Conservation (phyloP, 2,113 vertebrate genomes). For the Sciurus niger region DNA sequence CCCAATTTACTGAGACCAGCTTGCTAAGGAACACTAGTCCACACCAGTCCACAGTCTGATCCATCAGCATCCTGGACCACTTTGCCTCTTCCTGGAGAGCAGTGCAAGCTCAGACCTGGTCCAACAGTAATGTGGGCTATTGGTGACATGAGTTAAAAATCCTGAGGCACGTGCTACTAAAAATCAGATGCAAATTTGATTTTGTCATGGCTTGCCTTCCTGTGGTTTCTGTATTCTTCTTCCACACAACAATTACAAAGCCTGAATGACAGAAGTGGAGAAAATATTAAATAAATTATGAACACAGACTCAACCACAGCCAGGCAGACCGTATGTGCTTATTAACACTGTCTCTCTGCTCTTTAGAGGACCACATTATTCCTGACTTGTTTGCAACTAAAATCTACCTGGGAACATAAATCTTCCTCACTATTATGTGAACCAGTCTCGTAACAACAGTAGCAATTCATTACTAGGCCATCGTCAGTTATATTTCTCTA, state of each 20-base stretch:
- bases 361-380: constrained; percentile 45
- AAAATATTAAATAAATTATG: constrained; percentile 53
- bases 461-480: constrained; percentile 65
- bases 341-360: constrained; percentile 48
- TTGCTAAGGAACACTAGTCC: background rate
- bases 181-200: background rate
- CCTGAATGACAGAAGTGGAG: background rate
- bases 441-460: background rate
- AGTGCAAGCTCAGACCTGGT: background rate
- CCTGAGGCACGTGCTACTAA: background rate
- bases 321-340: constrained; percentile 5
- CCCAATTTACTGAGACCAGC: background rate
- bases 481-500: constrained; percentile 60
- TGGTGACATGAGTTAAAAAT: background rate
- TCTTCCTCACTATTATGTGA: constrained; percentile 38
- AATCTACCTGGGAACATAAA: constrained; percentile 68
- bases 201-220: background rate
- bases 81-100: background rate
- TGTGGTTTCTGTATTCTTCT: background rate
- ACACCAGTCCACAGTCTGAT: background rate
- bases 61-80: too few species aligned
- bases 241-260: background rate
- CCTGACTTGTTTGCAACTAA: constrained; percentile 9
- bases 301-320: background rate
- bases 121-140: rapidly evolving